phyloP scores from a whole-genome alignment of 1,140 invertebrate genomes.

The Trichomalopsis sarcophagae region DNA sequence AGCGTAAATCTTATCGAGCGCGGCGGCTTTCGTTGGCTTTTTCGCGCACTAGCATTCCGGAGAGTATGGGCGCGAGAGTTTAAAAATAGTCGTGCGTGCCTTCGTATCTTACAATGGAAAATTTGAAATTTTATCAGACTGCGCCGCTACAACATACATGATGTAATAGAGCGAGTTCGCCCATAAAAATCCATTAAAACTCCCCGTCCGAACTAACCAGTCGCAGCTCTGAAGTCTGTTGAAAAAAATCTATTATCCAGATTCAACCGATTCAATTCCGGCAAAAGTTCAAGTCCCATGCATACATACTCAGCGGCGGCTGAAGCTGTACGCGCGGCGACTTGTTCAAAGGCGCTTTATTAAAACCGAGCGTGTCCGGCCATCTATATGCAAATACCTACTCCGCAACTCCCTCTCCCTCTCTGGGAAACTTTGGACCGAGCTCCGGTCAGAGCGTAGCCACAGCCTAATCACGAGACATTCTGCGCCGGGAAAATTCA shows the following conservation, averaged over 20 bases:
- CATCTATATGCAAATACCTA: conserved; percentile 49
- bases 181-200: neutral
- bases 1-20: conserved; percentile 25
- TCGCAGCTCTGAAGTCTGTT: neutral
- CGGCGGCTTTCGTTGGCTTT: neutral
- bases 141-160: too few species aligned
- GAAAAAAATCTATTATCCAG: conserved; percentile 9
- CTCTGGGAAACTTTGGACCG: neutral
- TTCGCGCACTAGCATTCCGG: neutral
- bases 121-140: neutral
- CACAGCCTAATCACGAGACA: conserved; percentile 24
- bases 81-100: conserved; percentile 28
- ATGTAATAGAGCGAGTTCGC: too few species aligned
- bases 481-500: conserved; percentile 28
- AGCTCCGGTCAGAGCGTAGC: neutral
- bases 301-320: conserved; percentile 1
- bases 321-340: neutral
- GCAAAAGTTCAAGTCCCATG: neutral
- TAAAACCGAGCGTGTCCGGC: conserved; percentile 28
- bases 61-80: neutral
- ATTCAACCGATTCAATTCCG: conserved; percentile 19
- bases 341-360: conserved; percentile 38
- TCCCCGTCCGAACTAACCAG: neutral
- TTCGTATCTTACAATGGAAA: neutral
- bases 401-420: neutral